Evolutionary conservation across 2,797 vertebrate genomes (phyloP).

Genomic region (Pseudochirops cupreus): DNA sequence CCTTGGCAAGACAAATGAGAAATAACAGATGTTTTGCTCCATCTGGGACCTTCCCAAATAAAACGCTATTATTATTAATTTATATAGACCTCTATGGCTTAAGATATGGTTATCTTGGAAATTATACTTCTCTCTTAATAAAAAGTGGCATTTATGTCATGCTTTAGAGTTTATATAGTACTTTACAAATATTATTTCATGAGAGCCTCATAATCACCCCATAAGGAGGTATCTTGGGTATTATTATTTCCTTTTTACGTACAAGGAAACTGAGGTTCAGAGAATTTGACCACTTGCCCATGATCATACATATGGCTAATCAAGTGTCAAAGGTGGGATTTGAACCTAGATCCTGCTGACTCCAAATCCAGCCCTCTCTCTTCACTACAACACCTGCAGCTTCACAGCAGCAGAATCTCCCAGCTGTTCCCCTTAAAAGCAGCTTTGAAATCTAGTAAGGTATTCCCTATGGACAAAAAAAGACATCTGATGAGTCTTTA

Average conservation of each 20-base stretch:
- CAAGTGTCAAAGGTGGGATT: background rate
- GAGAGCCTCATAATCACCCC: background rate
- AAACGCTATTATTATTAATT: background rate
- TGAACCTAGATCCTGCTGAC: background rate
- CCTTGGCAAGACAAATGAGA: background rate
- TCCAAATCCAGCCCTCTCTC: background rate
- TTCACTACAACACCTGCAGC: background rate
- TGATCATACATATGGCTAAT: background rate
- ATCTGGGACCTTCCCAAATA: background rate
- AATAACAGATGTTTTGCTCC: background rate
- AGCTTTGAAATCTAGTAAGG: background rate
- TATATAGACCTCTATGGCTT: background rate
- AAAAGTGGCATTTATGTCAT: background rate
- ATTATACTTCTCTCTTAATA: background rate
- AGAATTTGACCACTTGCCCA: background rate
- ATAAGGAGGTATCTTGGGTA: background rate
- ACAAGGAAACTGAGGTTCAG: background rate
- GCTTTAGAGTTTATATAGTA: background rate
- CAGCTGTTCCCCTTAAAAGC: background rate
- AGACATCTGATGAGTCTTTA: background rate
- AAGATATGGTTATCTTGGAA: background rate
- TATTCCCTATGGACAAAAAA: background rate
- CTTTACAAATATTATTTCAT: background rate
- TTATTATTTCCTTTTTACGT: background rate
- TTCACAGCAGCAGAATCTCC: background rate